Conservation (phyloP, 2,888 invertebrate genomes). For the Clivina fossor region DNA sequence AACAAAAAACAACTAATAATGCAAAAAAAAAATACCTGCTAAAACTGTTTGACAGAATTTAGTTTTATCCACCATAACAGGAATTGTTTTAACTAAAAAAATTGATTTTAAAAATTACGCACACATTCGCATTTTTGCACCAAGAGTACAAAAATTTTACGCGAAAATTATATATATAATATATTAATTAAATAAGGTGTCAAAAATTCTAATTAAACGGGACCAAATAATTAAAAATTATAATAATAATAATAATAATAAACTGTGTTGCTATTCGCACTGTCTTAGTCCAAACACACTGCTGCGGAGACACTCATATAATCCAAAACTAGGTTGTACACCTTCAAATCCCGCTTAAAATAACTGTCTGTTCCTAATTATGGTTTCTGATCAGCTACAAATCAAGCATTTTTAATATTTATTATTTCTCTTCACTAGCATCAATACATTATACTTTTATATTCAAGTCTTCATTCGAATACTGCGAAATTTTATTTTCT, state of each 20-base stretch:
- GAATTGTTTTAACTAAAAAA: neutral
- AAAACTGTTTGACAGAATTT: neutral
- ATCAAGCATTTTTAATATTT: no score
- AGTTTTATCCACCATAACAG: neutral
- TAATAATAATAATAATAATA: no score
- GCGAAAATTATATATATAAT: neutral
- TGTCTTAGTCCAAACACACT: slow-evolving; percentile 12
- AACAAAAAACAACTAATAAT: neutral
- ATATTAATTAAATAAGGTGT: no score
- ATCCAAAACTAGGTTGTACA: slow-evolving; percentile 8
- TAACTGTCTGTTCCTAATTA: slow-evolving; percentile 23
- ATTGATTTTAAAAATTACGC: neutral
- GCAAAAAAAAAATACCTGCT: neutral
- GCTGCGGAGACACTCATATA: neutral
- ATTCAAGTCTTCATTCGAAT: neutral
- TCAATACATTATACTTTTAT: neutral
- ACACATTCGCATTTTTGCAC: neutral
- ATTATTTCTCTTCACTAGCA: no score
- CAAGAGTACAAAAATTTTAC: neutral
- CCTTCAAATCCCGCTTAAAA: slow-evolving; percentile 10
- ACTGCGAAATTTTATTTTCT: neutral
- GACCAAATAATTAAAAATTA: no score
- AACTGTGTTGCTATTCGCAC: slow-evolving; percentile 1
- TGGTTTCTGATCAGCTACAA: slow-evolving; percentile 16
- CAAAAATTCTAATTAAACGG: no score